Conservation (phyloP, 2,797 vertebrate species). For the Strix occidentalis region DNA sequence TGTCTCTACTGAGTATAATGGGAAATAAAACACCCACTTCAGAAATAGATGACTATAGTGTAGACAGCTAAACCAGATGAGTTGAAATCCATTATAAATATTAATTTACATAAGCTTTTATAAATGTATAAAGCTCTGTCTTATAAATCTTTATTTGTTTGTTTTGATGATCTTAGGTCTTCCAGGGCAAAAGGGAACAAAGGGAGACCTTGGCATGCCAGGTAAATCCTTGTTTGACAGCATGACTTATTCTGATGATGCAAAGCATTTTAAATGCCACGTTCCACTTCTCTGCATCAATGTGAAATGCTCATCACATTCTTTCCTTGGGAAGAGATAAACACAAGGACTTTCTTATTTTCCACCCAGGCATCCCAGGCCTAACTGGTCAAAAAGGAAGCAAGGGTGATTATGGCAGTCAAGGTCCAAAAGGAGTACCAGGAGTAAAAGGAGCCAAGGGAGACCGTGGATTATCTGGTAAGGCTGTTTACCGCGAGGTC, state of each 20-base stretch:
- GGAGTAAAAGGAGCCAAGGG: constrained; percentile 63
- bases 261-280: neutral
- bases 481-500: neutral
- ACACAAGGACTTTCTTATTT: neutral
- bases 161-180: constrained; percentile 63
- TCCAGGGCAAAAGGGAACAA: constrained; percentile 69
- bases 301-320: neutral
- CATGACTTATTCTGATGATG: neutral
- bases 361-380: neutral
- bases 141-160: neutral
- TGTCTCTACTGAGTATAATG: neutral
- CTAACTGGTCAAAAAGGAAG: neutral
- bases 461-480: neutral
- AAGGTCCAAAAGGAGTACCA: constrained; percentile 25
- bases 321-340: neutral
- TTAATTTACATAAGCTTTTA: constrained; percentile 32
- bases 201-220: constrained; percentile 59
- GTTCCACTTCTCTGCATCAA: neutral
- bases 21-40: neutral
- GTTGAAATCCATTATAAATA: neutral
- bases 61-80: neutral
- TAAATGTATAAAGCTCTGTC: constrained; percentile 26
- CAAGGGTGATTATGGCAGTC: neutral
- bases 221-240: constrained; percentile 55
- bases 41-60: neutral